phyloP scores from a whole-genome alignment of 2,113 vertebrate species.

The Gallinago media region DNA sequence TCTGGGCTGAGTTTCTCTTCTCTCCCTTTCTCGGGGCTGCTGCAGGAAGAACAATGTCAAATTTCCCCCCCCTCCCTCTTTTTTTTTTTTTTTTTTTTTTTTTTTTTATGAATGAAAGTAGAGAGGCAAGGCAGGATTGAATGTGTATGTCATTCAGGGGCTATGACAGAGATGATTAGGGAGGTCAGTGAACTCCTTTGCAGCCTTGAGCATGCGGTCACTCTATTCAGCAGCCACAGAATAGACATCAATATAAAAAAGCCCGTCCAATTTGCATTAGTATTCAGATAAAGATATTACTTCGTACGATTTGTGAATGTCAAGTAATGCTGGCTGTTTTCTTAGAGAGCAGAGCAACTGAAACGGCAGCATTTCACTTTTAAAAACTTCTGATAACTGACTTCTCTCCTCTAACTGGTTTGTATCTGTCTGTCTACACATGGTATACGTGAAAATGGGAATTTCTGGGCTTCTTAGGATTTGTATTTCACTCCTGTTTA shows the following conservation, averaged over 20 bases:
- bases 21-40: constrained; percentile 49
- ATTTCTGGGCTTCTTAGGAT: not conserved
- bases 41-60: constrained; percentile 71
- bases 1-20: constrained; percentile 60
- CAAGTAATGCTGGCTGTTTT: constrained; percentile 55
- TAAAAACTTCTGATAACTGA: not conserved
- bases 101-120: constrained; percentile 78
- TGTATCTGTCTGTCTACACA: not conserved
- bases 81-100: not conserved
- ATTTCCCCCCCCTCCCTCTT: not conserved
- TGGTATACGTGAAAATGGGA: not conserved
- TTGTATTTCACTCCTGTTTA: no score
- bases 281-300: constrained; percentile 79
- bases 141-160: constrained; percentile 75
- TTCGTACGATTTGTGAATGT: constrained; percentile 70
- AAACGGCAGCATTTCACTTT: not conserved
- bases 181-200: constrained; percentile 77
- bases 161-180: constrained; percentile 75
- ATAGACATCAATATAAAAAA: constrained; percentile 71
- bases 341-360: constrained; percentile 25
- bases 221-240: constrained; percentile 72
- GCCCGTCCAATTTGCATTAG: constrained; percentile 73
- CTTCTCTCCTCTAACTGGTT: not conserved
- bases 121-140: constrained; percentile 71
- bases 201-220: constrained; percentile 67